Percentiles rank a stretch among this genome's conserved stretches.
Conservation (phyloP, 2,888 invertebrate species). For the Eurytoma californica region DNA sequence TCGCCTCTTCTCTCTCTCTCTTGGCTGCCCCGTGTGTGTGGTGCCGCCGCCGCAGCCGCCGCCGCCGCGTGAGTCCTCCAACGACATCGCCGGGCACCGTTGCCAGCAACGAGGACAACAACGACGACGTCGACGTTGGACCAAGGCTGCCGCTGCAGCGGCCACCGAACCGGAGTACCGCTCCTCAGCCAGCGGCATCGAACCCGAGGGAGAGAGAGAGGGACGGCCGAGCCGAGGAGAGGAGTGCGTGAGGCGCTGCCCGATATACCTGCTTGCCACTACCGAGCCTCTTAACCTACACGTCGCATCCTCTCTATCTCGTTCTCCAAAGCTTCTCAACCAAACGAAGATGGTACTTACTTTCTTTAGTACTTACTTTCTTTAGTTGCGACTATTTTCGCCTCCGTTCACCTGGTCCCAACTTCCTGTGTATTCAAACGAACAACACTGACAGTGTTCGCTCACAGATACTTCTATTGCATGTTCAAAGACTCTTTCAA, state of each 20-base stretch:
- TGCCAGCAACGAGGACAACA: no score
- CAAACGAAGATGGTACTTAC: constrained; percentile 48
- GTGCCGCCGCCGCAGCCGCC: no score
- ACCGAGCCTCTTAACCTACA: constrained; percentile 49
- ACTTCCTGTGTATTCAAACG: no score
- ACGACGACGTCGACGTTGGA: no score
- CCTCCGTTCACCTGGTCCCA: no score
- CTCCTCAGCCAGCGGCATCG: neutral
- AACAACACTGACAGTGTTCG: no score
- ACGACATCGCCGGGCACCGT: no score
- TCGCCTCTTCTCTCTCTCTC: constrained; percentile 2
- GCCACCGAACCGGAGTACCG: no score
- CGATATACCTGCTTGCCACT: constrained; percentile 19
- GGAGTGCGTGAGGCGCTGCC: constrained; percentile 11
- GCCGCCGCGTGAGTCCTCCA: no score
- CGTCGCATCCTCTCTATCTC: constrained; percentile 26
- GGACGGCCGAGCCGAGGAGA: constrained; percentile 29
- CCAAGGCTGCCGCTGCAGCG: no score
- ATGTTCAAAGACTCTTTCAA: no score
- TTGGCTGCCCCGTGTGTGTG: neutral
- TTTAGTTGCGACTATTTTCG: neutral
- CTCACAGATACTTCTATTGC: no score
- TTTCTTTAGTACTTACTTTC: constrained; percentile 23
- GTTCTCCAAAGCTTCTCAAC: constrained; percentile 36
- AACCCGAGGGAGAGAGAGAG: constrained; percentile 37